Evolutionary conservation across 2,797 vertebrate species (phyloP), one percentile per base, ranked within the genome.

Genomic region (Danio kyathit): DNA sequence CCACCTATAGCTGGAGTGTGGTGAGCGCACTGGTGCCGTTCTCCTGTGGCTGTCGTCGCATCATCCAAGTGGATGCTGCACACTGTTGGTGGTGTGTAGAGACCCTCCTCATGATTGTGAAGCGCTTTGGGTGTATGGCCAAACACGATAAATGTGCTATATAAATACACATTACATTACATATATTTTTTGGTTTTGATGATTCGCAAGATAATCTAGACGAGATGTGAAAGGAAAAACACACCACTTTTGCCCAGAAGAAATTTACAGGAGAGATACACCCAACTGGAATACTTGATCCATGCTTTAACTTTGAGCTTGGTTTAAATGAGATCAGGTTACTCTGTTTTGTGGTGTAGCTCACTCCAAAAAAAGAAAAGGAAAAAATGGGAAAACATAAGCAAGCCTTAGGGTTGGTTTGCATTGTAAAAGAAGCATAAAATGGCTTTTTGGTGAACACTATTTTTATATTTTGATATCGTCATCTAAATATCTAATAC

Each of bases 211-310:
- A 14, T 17, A 46, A 67, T 67, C 16, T 77, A 67, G 14, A 65
- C 66, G 12, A 51, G 48, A 60, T 71, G 69, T 59, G 52, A 48
- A 16, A 70, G 75, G 81, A 69, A 21, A 16, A 71, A 81, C 79
- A 69, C 66, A 61, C 43, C 82, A 76, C 76, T 85, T 81, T 73
- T 64, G 38, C 76, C 51, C 65, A 70, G 29, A 60, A n/a, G n/a
- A n/a, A n/a, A n/a, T n/a, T n/a, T n/a, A 61, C 4, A 54, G 38
- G 8, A 71, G 14, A 65, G 64, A 73, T 40, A 17, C 54, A 48
- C 11, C 7, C 17, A 43, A 17, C 14, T 77, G 69, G 14, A 83
- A 65, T 48, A 81, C 56, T 65, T 29, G 43, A 49, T 76, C 7
- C 10, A 29, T 79, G 75, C 48, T 85, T 83, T 38, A 52, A 64